Conservation (phyloP, 2,797 vertebrate species). For the Ataeniobius toweri region DNA sequence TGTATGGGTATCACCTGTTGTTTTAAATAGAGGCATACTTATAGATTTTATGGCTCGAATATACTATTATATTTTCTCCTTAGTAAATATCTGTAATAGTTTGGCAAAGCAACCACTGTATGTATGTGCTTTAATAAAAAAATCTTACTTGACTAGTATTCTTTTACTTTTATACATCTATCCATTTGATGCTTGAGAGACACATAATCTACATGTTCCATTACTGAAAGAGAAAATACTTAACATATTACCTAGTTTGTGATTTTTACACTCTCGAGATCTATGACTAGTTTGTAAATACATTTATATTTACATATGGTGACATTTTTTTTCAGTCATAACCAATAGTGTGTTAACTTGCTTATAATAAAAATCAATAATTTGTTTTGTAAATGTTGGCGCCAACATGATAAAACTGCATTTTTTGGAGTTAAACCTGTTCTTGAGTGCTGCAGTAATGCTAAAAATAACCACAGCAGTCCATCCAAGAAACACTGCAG, state of each 20-base stretch:
- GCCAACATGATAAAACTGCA: not conserved
- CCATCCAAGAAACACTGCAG: constrained; percentile 55
- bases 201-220: too few species aligned
- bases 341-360: constrained; percentile 14
- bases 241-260: too few species aligned
- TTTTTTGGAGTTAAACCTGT: constrained; percentile 29
- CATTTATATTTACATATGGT: not conserved
- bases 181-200: not conserved
- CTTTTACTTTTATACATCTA: not conserved
- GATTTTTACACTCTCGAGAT: not conserved
- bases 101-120: not conserved
- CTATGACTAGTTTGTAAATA: not conserved
- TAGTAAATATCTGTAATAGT: not conserved
- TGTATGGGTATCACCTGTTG: not conserved
- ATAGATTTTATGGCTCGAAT: not conserved
- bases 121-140: not conserved
- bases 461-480: constrained; percentile 70
- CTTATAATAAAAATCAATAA: not conserved
- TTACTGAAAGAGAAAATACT: too few species aligned
- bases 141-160: not conserved
- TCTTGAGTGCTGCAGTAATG: constrained; percentile 39
- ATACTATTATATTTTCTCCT: not conserved
- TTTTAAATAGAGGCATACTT: not conserved
- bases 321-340: constrained; percentile 11
- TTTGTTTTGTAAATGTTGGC: not conserved